Conservation (phyloP, 1,140 invertebrate species). For the Lepidurus arcticus region DNA sequence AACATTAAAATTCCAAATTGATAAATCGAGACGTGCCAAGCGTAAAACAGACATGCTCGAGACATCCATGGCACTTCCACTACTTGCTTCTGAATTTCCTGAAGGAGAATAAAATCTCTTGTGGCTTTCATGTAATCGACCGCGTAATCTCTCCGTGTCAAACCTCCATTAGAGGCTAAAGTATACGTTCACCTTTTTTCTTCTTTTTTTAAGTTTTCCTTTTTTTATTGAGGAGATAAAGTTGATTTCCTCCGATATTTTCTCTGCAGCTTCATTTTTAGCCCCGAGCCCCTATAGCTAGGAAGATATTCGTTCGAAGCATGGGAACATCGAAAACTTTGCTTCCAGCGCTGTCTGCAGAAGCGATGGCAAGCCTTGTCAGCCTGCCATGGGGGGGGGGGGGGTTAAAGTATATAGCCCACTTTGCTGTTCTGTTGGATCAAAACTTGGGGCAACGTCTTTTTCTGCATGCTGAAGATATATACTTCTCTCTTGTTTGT, state of each 20-base stretch:
- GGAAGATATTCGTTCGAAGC: not conserved
- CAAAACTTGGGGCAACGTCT: no score
- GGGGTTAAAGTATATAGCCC: no score
- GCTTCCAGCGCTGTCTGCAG: not conserved
- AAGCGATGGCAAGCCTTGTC: not conserved
- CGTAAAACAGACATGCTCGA: not conserved
- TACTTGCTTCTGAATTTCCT: not conserved
- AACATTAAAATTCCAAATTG: no score
- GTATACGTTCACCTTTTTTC: not conserved
- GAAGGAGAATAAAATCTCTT: not conserved
- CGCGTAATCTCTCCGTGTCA: not conserved
- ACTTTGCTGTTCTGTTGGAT: no score
- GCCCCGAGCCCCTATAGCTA: not conserved
- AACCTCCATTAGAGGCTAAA: not conserved
- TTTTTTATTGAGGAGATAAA: not conserved
- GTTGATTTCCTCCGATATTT: not conserved
- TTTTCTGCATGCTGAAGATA: no score
- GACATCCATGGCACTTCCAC: not conserved
- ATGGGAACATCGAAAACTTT: not conserved
- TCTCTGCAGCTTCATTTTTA: not conserved
- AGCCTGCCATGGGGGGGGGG: not conserved
- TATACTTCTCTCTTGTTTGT: no score
- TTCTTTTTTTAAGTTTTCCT: conserved; percentile 6
- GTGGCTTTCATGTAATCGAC: not conserved
- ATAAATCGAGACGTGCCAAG: not conserved